phyloP scores from a whole-genome alignment of 2,113 vertebrate species.

The Vulpes lagopus region DNA sequence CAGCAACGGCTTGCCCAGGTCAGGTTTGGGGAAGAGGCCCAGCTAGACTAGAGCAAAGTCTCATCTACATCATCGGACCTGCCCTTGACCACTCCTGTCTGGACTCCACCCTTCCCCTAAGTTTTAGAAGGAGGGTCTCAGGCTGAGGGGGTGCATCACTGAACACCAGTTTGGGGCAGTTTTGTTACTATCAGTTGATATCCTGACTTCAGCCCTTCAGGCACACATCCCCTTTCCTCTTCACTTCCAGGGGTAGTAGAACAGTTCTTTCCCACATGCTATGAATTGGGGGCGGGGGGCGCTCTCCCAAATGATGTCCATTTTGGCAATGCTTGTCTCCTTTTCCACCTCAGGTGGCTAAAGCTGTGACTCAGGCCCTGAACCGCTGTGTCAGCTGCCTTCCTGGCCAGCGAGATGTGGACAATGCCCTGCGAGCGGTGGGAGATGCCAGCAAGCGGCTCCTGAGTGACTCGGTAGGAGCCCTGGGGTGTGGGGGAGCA shows the following conservation, averaged over 20 bases:
- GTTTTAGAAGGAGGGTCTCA: not conserved
- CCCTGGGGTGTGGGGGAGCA: not conserved
- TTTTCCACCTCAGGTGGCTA: constrained; percentile 92
- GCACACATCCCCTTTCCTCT: not conserved
- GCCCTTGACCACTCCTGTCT: not conserved
- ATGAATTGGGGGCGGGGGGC: not conserved
- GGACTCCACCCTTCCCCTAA: not conserved
- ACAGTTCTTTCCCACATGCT: not conserved
- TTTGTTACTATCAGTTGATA: not conserved
- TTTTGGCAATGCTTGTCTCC: not conserved
- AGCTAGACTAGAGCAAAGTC: not conserved
- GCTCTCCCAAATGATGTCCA: not conserved
- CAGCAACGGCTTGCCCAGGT: constrained; percentile 98
- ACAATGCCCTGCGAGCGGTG: constrained; percentile 95
- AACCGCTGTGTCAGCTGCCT: constrained; percentile 97
- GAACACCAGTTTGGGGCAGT: not conserved
- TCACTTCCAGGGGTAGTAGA: not conserved
- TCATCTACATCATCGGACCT: not conserved
- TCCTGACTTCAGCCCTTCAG: not conserved
- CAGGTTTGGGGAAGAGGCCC: not conserved
- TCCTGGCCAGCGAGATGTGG: constrained; percentile 97
- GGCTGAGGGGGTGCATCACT: not conserved
- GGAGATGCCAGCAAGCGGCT: constrained; percentile 98
- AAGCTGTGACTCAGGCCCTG: constrained; percentile 96
- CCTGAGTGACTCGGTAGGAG: constrained; percentile 88